These are phyloP conservation scores for Biston betularia DNA, from an alignment of 2,888 invertebrate species.

Conservation along the genomic window DNA sequence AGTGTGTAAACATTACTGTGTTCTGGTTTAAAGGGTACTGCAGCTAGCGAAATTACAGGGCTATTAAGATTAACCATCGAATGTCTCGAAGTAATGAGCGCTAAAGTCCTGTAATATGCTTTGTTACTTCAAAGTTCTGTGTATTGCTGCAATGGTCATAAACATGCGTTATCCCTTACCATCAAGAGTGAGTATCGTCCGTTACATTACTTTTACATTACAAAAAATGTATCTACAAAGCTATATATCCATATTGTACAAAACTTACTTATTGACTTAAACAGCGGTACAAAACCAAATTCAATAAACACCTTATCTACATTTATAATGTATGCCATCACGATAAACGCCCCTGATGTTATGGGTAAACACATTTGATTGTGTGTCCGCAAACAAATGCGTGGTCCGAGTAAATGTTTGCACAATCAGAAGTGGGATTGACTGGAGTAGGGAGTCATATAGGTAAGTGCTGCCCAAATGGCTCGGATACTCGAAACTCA, in stretches of 20 bases:
- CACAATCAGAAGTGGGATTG: slow-evolving; percentile 19
- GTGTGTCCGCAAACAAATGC: slow-evolving; percentile 19
- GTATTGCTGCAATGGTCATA: too few species aligned
- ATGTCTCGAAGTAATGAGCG: too few species aligned
- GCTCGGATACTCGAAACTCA: slow-evolving; percentile 13
- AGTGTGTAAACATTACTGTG: too few species aligned
- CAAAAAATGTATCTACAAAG: too few species aligned
- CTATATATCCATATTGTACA: background rate
- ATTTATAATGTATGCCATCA: background rate
- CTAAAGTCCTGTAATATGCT: too few species aligned
- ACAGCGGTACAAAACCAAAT: too few species aligned
- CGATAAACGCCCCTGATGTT: background rate
- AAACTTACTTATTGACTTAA: background rate
- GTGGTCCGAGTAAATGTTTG: slow-evolving; percentile 20
- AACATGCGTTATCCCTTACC: too few species aligned
- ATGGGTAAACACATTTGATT: slow-evolving; percentile 23
- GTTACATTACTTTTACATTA: background rate
- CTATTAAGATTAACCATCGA: too few species aligned
- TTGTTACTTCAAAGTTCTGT: too few species aligned
- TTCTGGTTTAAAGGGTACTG: too few species aligned
- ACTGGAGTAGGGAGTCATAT: slow-evolving; percentile 11
- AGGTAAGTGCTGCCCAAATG: slow-evolving; percentile 10
- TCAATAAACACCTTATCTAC: background rate
- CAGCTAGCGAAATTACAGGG: too few species aligned
- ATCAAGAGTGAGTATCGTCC: too few species aligned